A percentile compares a stretch with the other conserved stretches of the same genome.
Conservation (phyloP, 2,113 vertebrate genomes). For the Antidorcas marsupialis region DNA sequence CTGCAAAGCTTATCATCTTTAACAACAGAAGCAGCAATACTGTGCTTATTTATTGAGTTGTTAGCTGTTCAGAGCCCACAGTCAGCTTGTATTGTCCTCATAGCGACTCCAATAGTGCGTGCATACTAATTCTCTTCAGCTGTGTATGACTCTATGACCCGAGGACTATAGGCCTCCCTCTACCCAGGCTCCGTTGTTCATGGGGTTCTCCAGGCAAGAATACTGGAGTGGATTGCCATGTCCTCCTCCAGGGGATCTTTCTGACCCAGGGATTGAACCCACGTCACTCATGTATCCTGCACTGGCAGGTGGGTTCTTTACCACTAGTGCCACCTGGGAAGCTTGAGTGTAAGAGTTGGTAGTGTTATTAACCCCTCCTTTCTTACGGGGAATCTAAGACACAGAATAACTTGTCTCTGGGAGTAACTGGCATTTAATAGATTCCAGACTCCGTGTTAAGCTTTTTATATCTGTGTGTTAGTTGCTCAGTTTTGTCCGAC, state of each 20-base stretch:
- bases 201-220: background rate
- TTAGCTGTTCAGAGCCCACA: background rate
- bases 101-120: background rate
- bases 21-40: background rate
- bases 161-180: background rate
- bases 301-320: background rate
- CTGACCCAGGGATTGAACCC: background rate
- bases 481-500: background rate
- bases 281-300: background rate
- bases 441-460: background rate
- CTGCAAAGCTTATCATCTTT: background rate
- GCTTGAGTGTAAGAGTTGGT: background rate
- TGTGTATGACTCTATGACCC: background rate
- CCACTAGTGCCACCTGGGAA: rapidly evolving
- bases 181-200: background rate
- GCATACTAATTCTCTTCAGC: background rate
- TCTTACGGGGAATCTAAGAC: background rate
- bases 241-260: background rate
- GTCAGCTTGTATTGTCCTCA: background rate
- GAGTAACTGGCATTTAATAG: background rate
- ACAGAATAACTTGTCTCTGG: background rate
- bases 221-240: background rate
- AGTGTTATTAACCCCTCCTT: background rate
- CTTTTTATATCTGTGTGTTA: background rate
- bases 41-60: background rate